Base-by-base conservation (phyloP, 2,888 invertebrate genomes). In the Amphipyra berbera region DNA sequence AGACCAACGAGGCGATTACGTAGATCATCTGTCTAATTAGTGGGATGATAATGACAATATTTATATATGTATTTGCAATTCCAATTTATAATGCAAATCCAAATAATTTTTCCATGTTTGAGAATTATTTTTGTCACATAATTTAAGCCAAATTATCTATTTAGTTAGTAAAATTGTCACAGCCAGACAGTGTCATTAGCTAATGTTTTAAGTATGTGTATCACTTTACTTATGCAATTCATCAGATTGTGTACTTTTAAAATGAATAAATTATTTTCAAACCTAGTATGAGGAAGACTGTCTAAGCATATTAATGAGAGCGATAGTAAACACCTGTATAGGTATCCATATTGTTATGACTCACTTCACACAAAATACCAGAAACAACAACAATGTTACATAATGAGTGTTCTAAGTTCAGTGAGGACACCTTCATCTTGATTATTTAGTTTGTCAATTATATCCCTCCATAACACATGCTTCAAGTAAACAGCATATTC, bases 371-470 rank as follows among this genome's bases (percentile, higher is more conserved):
- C 30, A 8, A 33, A 13, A 1, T 33, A 41, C 33, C n/a, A 27
- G 21, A 37, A n/a, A n/a, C n/a, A n/a, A 45, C 37, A 37, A 38
- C 35, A 45, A 6, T 35, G 44, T 44, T 42, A 56, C 15, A 37
- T 38, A 37, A 35, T 45, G n/a, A 15, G 6, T 47, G 30, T 27
- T 30, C 12, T 14, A 12, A 42, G 42, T 15, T 48, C 12, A 21
- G 1, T 21, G 1, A 21, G 21, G 3, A 37, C 52, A 41, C 14
- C 61, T 42, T 14, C 38, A 42, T 21, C 21, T 21, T 21, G 21
- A 21, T 21, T 50, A 46, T 54, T 41, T 46, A 37, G 14, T 45
- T 33, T 45, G 12, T 37, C 49, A 54, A 33, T 70, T 38, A 63
- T 42, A 33, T 14, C 10, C 8, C 33, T 38, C 37, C 63, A 48